Evolutionary conservation across 2,888 invertebrate genomes (phyloP).

Genomic region (Pilophorus perplexus): DNA sequence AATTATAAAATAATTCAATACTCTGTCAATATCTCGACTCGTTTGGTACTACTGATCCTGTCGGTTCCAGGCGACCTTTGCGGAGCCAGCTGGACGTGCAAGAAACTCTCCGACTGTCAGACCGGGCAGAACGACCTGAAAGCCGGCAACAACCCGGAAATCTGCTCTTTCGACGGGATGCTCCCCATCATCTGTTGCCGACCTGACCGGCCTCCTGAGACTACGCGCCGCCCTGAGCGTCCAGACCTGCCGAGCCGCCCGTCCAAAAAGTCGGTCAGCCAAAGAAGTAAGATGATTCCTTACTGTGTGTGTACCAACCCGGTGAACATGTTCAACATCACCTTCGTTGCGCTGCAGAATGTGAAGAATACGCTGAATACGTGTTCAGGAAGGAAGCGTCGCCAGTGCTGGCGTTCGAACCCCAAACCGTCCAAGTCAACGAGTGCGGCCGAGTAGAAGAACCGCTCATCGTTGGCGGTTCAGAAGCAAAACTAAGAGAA

Average conservation of each 20-base stretch:
- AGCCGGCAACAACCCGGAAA: conserved; percentile 9
- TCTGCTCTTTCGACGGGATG: conserved; percentile 31
- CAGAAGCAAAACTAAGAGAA: conserved; percentile 40
- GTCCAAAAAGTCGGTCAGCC: conserved; percentile 15
- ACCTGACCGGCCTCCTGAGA: conserved; percentile 2
- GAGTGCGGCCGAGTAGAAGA: conserved; percentile 30
- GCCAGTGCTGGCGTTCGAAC: conserved; percentile 9
- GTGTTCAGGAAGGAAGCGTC: conserved; percentile 24
- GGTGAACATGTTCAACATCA: neutral
- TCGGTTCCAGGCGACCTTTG: conserved; percentile 10
- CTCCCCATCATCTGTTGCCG: conserved; percentile 33
- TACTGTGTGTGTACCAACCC: neutral
- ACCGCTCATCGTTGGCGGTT: conserved; percentile 45
- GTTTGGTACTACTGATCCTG: neutral
- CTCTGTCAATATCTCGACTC: no score
- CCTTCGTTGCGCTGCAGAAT: conserved; percentile 27
- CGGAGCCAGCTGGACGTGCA: conserved; percentile 1
- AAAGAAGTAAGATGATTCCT: conserved; percentile 8
- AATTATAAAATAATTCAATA: no score
- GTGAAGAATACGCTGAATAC: conserved; percentile 37
- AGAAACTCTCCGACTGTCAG: conserved; percentile 12
- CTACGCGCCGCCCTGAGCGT: neutral
- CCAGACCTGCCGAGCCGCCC: neutral
- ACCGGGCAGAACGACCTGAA: conserved; percentile 13
- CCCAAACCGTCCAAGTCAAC: conserved; percentile 5